A percentile compares a stretch with the other conserved stretches of the same genome.
These are phyloP conservation scores for Ormyrus thymus DNA, from an alignment of 2,888 invertebrate genomes.

Conservation along the genomic window DNA sequence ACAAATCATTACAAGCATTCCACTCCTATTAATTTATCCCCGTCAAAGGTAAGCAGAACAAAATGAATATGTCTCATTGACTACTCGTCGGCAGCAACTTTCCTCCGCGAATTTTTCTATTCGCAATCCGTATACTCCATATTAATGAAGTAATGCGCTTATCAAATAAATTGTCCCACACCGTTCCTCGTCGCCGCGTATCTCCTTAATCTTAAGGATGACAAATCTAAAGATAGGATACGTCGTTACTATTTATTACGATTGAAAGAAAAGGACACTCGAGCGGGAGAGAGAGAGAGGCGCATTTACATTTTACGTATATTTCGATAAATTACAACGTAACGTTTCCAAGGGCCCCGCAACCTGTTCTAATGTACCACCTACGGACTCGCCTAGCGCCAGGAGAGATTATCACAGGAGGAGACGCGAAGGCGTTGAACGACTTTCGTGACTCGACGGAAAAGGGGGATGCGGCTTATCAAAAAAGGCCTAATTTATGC, in stretches of 20 bases:
- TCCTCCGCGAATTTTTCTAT: constrained; percentile 3
- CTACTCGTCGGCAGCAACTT: background rate
- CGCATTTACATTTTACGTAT: constrained; percentile 41
- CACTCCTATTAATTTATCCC: no score
- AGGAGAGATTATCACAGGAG: constrained; percentile 11
- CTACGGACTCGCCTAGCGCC: constrained; percentile 31
- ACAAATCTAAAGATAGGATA: constrained; percentile 47
- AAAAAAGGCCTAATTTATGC: constrained; percentile 31
- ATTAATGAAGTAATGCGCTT: constrained; percentile 46
- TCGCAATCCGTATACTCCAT: background rate
- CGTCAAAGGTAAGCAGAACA: no score
- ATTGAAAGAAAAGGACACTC: constrained; percentile 11
- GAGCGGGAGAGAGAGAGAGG: background rate
- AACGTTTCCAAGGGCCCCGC: constrained; percentile 31
- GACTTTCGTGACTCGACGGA: constrained; percentile 38
- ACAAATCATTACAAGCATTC: no score
- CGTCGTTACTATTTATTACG: constrained; percentile 41
- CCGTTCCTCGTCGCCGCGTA: constrained; percentile 14
- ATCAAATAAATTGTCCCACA: constrained; percentile 47
- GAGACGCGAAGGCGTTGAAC: background rate
- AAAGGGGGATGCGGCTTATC: constrained; percentile 36
- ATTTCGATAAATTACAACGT: constrained; percentile 53
- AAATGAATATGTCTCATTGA: no score
- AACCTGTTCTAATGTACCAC: constrained; percentile 49
- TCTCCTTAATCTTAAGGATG: constrained; percentile 50